Conservation (phyloP, 2,888 invertebrate species). For the Apodemia mormo region DNA sequence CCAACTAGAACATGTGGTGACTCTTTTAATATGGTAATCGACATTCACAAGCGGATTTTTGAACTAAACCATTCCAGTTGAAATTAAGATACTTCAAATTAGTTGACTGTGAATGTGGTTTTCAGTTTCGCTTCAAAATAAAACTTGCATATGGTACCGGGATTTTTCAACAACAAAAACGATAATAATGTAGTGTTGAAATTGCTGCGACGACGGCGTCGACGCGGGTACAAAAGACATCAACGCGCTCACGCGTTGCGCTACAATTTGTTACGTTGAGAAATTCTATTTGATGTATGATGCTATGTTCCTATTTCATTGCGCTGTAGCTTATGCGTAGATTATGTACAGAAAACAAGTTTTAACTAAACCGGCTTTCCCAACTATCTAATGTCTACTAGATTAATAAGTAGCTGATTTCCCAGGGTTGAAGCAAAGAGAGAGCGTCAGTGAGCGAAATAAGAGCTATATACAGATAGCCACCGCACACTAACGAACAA, state of each 20-base stretch:
- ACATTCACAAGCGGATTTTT: too few species aligned
- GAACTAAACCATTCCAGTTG: too few species aligned
- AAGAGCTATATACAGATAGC: neutral
- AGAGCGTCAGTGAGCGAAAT: neutral
- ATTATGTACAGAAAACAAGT: neutral
- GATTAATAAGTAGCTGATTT: slow-evolving; percentile 1
- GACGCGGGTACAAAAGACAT: neutral
- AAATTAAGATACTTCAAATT: too few species aligned
- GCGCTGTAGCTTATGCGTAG: neutral
- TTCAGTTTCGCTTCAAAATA: too few species aligned
- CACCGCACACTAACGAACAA: neutral
- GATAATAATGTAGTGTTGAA: too few species aligned
- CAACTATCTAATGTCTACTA: neutral
- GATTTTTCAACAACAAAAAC: too few species aligned
- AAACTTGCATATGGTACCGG: too few species aligned
- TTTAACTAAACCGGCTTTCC: neutral
- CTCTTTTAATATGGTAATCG: too few species aligned
- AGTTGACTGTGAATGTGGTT: too few species aligned
- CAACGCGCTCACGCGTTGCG: neutral
- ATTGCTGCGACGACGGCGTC: too few species aligned
- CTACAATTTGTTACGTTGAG: neutral
- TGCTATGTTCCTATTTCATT: neutral
- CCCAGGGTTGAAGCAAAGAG: neutral
- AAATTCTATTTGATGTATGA: neutral
- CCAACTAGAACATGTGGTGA: too few species aligned